These are phyloP conservation scores for Taphrorychus bicolor DNA, from an alignment of 2,888 invertebrate species.

Conservation along the genomic window DNA sequence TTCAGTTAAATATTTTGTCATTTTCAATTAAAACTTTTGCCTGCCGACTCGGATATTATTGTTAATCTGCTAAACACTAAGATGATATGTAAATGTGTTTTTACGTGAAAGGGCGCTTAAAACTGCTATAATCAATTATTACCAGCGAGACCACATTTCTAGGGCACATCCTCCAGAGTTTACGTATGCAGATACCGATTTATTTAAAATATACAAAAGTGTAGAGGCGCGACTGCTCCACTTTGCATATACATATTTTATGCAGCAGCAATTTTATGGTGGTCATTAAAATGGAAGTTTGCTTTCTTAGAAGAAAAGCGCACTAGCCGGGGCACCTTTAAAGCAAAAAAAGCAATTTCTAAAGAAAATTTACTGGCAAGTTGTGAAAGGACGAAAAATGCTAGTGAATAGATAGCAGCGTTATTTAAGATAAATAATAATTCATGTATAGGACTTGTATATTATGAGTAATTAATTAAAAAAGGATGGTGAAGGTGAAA, in stretches of 20 bases:
- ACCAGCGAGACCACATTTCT: background rate
- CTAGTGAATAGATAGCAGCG: no score
- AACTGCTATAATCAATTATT: background rate
- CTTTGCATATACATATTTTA: slow-evolving; percentile 10
- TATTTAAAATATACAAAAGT: background rate
- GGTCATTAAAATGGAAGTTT: slow-evolving; percentile 12
- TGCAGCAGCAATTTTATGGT: slow-evolving; percentile 6
- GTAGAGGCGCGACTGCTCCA: slow-evolving; percentile 1
- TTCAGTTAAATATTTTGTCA: background rate
- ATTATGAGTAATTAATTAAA: no score
- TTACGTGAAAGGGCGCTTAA: background rate
- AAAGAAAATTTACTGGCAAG: background rate
- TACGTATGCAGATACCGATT: background rate
- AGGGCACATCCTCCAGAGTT: background rate
- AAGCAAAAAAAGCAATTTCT: background rate
- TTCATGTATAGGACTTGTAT: no score
- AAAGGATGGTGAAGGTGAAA: no score
- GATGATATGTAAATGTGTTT: background rate
- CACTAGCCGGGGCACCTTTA: no score
- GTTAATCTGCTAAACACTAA: background rate
- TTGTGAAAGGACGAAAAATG: no score
- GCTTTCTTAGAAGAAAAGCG: background rate
- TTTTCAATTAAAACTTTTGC: background rate
- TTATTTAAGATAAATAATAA: no score
- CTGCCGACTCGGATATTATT: no score